Evolutionary conservation across 1,140 invertebrate genomes (phyloP).

Genomic region (Liolophura sinensis): DNA sequence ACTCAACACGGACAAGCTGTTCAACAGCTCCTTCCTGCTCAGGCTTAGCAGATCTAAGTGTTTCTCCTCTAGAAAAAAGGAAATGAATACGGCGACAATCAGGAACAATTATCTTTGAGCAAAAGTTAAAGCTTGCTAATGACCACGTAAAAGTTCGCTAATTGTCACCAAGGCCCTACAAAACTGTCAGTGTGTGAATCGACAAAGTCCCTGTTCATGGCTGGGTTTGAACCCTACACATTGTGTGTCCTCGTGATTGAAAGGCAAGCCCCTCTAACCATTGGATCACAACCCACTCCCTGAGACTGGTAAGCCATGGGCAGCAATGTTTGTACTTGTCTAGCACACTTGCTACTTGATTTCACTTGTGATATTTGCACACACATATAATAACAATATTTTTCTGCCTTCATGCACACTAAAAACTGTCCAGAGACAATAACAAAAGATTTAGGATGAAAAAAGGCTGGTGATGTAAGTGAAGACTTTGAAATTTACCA

Average conservation of each 20-base stretch:
- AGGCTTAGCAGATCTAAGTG: constrained; percentile 12
- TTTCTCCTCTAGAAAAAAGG: constrained; percentile 21
- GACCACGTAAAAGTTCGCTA: neutral
- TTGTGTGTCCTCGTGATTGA: too few species aligned
- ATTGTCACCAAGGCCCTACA: neutral
- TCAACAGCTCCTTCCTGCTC: constrained; percentile 9
- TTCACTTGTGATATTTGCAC: too few species aligned
- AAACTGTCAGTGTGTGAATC: neutral
- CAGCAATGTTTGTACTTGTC: too few species aligned
- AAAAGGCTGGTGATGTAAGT: neutral
- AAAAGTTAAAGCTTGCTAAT: neutral
- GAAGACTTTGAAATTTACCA: too few species aligned
- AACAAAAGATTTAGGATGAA: neutral
- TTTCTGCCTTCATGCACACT: too few species aligned
- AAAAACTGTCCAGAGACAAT: too few species aligned
- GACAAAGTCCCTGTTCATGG: neutral
- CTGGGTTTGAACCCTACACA: neutral
- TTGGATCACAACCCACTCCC: too few species aligned
- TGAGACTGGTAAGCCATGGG: too few species aligned
- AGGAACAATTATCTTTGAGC: neutral
- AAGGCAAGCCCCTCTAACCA: neutral
- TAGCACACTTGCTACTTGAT: too few species aligned
- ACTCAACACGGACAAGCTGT: constrained; percentile 15
- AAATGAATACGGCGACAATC: neutral
- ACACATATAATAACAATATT: too few species aligned